phyloP scores from a whole-genome alignment of 2,797 vertebrate genomes.

The Gallinago stenura region DNA sequence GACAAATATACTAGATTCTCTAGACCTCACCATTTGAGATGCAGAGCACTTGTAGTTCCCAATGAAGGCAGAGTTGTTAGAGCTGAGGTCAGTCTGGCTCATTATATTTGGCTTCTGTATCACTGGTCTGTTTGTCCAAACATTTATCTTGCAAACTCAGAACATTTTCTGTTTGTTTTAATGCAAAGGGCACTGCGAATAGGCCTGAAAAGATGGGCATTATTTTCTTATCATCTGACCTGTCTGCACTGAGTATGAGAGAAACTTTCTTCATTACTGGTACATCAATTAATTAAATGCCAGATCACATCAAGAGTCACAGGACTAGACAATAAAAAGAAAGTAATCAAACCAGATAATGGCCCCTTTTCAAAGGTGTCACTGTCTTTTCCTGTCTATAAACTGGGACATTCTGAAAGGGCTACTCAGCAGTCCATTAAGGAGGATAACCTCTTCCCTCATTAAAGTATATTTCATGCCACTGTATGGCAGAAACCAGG shows the following conservation, averaged over 20 bases:
- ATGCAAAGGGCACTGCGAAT: background rate
- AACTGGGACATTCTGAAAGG: background rate
- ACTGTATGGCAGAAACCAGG: background rate
- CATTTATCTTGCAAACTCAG: background rate
- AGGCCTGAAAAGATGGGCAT: background rate
- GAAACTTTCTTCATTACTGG: background rate
- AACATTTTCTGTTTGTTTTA: background rate
- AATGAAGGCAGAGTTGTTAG: background rate
- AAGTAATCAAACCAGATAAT: background rate
- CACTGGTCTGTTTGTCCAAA: background rate
- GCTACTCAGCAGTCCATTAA: background rate
- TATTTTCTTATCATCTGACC: background rate
- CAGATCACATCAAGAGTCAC: background rate
- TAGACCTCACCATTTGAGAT: background rate
- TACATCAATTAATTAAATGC: slow-evolving; percentile 26
- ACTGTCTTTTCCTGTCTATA: background rate
- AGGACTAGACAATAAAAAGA: background rate
- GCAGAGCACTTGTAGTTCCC: background rate
- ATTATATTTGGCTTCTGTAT: background rate
- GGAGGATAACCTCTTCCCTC: background rate
- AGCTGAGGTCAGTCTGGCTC: background rate
- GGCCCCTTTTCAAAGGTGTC: background rate
- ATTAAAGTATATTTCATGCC: background rate
- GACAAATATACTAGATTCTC: background rate
- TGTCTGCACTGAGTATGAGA: background rate